Evolutionary conservation across 30 jellyfish, hydroid and myxozoan species (phyloP).

Genomic region (Hydra vulgaris): DNA sequence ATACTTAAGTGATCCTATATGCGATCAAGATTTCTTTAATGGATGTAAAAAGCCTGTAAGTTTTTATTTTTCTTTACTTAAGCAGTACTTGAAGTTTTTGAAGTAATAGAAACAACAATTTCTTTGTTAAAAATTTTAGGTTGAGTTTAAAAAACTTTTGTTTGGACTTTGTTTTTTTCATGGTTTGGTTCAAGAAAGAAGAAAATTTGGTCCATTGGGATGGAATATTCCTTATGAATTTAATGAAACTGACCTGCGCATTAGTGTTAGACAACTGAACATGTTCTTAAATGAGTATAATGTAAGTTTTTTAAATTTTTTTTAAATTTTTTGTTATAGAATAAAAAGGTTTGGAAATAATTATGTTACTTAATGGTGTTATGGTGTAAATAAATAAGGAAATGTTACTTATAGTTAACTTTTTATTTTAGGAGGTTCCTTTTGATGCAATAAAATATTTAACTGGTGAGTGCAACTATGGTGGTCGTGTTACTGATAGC

Average conservation of each 20-base stretch:
- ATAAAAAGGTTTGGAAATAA: not conserved
- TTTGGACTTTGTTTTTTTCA: slow-evolving; percentile 91
- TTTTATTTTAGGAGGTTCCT: slow-evolving; percentile 62
- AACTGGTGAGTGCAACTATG: slow-evolving; percentile 92
- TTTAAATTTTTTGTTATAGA: not conserved
- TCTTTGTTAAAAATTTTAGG: slow-evolving; percentile 19
- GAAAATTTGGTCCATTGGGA: slow-evolving; percentile 93
- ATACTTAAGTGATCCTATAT: slow-evolving; percentile 87
- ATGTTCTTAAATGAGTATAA: slow-evolving; percentile 74
- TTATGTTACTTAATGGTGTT: not conserved
- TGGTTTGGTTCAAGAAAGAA: slow-evolving; percentile 86
- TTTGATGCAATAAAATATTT: slow-evolving; percentile 72
- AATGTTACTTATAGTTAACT: not conserved
- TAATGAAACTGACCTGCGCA: slow-evolving; percentile 88
- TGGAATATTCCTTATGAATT: slow-evolving; percentile 93
- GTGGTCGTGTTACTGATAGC: slow-evolving; percentile 94
- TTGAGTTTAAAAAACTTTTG: slow-evolving; percentile 71
- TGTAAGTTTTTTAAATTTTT: slow-evolving; percentile 29
- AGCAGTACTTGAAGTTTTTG: not conserved
- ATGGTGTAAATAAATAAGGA: not conserved
- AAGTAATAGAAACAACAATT: not conserved
- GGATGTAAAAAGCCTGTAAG: slow-evolving; percentile 82
- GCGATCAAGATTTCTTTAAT: slow-evolving; percentile 80
- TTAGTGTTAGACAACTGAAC: slow-evolving; percentile 81
- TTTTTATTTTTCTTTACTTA: not conserved